Percentiles rank a stretch among this genome's conserved stretches.
Conservation (phyloP, 2,797 vertebrate species). For the Mionectes olivaceus region DNA sequence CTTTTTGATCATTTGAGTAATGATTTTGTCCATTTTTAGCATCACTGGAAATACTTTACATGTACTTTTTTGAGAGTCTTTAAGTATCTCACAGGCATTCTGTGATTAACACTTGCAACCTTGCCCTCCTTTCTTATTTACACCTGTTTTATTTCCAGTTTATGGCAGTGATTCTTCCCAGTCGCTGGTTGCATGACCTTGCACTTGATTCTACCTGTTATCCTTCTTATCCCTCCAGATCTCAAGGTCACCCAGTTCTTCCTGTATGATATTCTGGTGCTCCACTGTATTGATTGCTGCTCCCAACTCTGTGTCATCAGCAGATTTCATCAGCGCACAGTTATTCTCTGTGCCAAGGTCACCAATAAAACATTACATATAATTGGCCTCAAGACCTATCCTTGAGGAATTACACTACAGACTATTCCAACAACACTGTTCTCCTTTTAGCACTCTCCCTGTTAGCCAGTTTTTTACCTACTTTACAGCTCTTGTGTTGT, state of each 20-base stretch:
- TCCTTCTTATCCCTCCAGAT: neutral
- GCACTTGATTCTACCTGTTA: neutral
- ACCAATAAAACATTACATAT: conserved; percentile 1
- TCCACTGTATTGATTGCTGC: conserved; percentile 37
- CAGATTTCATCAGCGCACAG: conserved; percentile 29
- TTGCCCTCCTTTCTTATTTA: neutral
- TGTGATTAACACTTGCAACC: neutral
- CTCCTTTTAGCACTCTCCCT: neutral
- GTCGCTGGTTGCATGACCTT: neutral
- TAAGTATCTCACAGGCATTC: neutral
- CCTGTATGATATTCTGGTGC: neutral
- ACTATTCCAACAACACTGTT: neutral
- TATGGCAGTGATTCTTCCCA: neutral
- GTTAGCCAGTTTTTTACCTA: neutral
- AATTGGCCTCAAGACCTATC: conserved; percentile 19
- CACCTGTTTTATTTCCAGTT: neutral
- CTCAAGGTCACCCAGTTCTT: conserved; percentile 25
- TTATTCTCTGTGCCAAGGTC: conserved; percentile 20
- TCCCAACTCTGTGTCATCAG: conserved; percentile 28
- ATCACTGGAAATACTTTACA: neutral
- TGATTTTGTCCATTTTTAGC: neutral
- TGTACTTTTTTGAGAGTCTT: neutral
- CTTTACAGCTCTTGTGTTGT: neutral
- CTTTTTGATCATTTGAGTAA: neutral
- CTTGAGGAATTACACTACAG: neutral